phyloP scores from a whole-genome alignment of 2,113 vertebrate species.

The Limanda limanda region DNA sequence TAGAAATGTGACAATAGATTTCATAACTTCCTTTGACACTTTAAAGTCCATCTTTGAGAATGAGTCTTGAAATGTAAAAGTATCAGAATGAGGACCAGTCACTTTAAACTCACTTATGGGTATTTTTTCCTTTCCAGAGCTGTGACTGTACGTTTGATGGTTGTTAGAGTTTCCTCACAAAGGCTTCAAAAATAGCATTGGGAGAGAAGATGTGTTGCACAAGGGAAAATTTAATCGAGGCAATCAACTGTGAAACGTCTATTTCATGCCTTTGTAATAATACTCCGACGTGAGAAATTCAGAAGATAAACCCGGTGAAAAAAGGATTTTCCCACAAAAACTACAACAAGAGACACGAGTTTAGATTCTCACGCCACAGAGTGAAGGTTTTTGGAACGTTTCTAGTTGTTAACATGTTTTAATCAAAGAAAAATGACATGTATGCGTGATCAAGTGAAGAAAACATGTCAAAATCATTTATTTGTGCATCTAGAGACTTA shows the following conservation, averaged over 20 bases:
- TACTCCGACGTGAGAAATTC: slow-evolving; percentile 9
- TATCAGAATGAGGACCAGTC: slow-evolving; percentile 1
- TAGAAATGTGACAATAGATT: not conserved
- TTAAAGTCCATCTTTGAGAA: not conserved
- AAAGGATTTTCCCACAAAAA: slow-evolving; percentile 1
- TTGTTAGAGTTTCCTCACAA: not conserved
- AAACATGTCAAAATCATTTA: not conserved
- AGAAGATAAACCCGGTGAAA: no score
- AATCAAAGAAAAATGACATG: not conserved
- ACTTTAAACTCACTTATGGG: not conserved
- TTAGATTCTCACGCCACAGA: not conserved
- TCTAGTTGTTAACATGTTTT: not conserved
- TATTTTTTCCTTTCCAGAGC: not conserved
- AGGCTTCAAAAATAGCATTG: slow-evolving; percentile 28
- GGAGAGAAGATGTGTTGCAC: slow-evolving; percentile 11
- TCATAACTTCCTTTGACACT: not conserved
- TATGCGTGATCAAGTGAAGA: not conserved
- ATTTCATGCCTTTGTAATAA: slow-evolving; percentile 49
- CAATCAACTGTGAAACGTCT: slow-evolving; percentile 39
- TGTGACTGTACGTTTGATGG: slow-evolving; percentile 26
- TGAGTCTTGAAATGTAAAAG: slow-evolving; percentile 17
- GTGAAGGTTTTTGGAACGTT: not conserved
- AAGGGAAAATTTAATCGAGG: slow-evolving; percentile 57
- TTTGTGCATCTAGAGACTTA: not conserved
- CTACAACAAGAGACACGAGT: slow-evolving; percentile 4